These are phyloP conservation scores for Cinara cedri DNA, from an alignment of 2,888 invertebrate genomes.

Conservation along the genomic window DNA sequence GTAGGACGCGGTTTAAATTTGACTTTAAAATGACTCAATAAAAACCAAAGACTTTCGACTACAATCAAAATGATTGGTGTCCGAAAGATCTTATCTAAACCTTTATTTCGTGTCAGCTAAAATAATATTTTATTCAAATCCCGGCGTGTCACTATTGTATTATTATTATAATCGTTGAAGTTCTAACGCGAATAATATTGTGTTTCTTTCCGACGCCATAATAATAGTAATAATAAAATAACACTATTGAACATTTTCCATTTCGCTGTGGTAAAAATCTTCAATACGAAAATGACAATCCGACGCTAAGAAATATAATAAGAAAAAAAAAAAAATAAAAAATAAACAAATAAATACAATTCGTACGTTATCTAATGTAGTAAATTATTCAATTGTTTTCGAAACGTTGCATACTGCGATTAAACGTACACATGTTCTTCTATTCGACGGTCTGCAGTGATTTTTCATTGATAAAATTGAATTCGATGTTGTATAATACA, in stretches of 20 bases:
- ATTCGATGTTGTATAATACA: no score
- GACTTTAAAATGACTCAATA: background rate
- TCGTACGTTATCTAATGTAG: no score
- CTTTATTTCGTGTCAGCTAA: background rate
- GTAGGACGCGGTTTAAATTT: background rate
- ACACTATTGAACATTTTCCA: slow-evolving; percentile 4
- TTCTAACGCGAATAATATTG: background rate
- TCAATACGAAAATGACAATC: background rate
- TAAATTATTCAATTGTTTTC: no score
- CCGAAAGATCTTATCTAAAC: background rate
- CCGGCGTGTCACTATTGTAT: background rate
- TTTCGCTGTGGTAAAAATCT: slow-evolving; percentile 9
- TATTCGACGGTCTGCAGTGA: no score
- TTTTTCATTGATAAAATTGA: no score
- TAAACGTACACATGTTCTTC: no score
- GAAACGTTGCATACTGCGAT: no score
- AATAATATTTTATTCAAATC: slow-evolving; percentile 27
- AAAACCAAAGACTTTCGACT: background rate
- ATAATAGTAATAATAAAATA: background rate
- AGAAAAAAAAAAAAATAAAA: no score
- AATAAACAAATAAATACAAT: no score
- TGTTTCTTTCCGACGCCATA: background rate
- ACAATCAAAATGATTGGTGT: background rate
- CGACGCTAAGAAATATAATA: no score
- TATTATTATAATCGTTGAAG: background rate